A percentile compares a stretch with the other conserved stretches of the same genome.
phyloP scores from a whole-genome alignment of 2,797 vertebrate species.

The Pseudochaenichthys georgianus region DNA sequence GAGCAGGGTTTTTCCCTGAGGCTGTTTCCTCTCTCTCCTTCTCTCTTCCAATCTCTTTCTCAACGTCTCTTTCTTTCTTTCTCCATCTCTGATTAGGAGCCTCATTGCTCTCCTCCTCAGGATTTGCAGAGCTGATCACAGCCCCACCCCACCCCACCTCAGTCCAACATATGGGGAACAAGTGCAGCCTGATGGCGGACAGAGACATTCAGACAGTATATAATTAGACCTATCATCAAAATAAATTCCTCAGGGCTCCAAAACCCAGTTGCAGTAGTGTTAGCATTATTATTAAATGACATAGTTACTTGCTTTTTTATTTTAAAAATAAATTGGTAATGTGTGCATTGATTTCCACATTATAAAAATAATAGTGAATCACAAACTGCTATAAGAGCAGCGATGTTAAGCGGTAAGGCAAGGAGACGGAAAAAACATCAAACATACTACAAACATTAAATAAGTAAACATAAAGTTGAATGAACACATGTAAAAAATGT shows the following conservation, averaged over 20 bases:
- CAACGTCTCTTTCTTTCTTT: conserved; percentile 36
- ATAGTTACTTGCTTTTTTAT: conserved; percentile 17
- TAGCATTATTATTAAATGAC: conserved; percentile 7
- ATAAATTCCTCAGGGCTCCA: conserved; percentile 14
- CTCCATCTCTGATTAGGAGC: conserved; percentile 56
- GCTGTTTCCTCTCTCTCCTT: conserved; percentile 33
- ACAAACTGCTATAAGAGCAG: conserved; percentile 1
- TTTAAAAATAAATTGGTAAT: background rate
- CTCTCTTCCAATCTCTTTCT: conserved; percentile 31
- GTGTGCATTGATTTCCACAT: background rate
- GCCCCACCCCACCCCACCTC: conserved; percentile 60
- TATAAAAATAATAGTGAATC: conserved; percentile 4
- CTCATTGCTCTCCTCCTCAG: conserved; percentile 49
- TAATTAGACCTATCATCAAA: conserved; percentile 32
- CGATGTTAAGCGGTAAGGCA: background rate
- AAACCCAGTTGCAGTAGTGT: conserved; percentile 6
- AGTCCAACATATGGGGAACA: conserved; percentile 58
- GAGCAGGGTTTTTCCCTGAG: conserved; percentile 60
- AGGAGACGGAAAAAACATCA: background rate
- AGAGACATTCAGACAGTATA: conserved; percentile 24
- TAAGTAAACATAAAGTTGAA: conserved; percentile 8
- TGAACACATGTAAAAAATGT: background rate
- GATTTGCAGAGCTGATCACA: conserved; percentile 57
- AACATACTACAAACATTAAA: background rate
- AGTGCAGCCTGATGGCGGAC: conserved; percentile 43